Percentiles rank a stretch among this genome's conserved stretches.
phyloP scores from a whole-genome alignment of 2,113 vertebrate genomes.

The Apodemus sylvaticus region DNA sequence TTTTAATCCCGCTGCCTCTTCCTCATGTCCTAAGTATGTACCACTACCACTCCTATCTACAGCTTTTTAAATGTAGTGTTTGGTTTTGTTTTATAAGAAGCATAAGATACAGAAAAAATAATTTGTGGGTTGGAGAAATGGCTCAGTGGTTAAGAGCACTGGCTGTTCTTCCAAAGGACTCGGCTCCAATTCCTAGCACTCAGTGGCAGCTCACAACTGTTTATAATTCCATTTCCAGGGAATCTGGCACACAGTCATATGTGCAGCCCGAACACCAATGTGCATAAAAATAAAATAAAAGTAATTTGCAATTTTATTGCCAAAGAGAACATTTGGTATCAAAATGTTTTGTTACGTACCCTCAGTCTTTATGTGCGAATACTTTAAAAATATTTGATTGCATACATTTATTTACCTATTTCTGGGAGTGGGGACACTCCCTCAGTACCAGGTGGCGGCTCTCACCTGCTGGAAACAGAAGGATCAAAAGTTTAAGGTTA shows the following conservation, averaged over 20 bases:
- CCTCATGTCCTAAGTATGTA: too few relatives aligned
- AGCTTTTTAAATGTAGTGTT: background rate
- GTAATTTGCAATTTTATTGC: background rate
- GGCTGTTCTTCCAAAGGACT: too few relatives aligned
- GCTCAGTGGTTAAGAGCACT: too few relatives aligned
- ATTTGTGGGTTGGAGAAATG: too few relatives aligned
- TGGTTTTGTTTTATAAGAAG: constrained; percentile 26
- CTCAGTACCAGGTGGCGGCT: background rate
- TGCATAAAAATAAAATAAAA: too few relatives aligned
- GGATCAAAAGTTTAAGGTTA: background rate
- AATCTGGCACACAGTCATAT: too few relatives aligned
- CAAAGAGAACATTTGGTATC: background rate
- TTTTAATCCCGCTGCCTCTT: background rate
- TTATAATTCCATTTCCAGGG: too few relatives aligned
- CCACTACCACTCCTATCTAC: too few relatives aligned
- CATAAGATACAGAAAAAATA: background rate
- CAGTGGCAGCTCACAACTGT: too few relatives aligned
- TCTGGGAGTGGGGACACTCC: background rate
- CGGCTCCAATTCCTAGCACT: too few relatives aligned
- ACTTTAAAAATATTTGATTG: background rate
- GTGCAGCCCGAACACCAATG: too few relatives aligned
- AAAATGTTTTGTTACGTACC: background rate
- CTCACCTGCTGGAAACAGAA: background rate
- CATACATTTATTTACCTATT: background rate
- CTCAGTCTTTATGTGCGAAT: background rate